Evolutionary conservation across 1,140 invertebrate species (phyloP).

Genomic region (Scaptomyza hsui): DNA sequence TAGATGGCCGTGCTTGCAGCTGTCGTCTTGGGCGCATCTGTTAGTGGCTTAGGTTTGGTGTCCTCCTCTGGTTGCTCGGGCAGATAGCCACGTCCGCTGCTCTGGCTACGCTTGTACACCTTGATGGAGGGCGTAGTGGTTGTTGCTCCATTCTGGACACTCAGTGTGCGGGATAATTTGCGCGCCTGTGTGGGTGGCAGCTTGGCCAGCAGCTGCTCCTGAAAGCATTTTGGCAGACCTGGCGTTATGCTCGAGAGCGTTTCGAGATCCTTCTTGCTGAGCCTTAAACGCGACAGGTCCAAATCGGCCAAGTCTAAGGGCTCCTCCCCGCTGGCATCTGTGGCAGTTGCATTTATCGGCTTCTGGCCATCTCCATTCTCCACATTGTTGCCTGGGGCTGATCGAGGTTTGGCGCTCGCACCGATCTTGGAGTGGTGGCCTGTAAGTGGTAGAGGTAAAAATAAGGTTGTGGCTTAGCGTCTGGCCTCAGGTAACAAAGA

Average conservation of each 20-base stretch:
- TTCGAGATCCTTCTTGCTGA: constrained; percentile 87
- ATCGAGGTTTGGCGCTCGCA: constrained; percentile 32
- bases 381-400: constrained; percentile 48
- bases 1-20: constrained; percentile 64
- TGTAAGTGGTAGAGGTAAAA: constrained; percentile 43
- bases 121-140: constrained; percentile 35
- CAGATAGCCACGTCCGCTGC: constrained; percentile 65
- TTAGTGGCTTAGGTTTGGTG: constrained; percentile 28
- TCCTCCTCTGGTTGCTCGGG: constrained; percentile 45
- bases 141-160: constrained; percentile 83
- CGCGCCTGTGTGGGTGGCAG: constrained; percentile 87
- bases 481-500: neutral
- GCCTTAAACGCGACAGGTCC: constrained; percentile 87
- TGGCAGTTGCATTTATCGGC: neutral
- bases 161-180: constrained; percentile 87
- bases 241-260: constrained; percentile 88
- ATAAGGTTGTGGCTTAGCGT: neutral
- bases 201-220: constrained; percentile 87
- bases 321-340: constrained; percentile 66
- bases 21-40: constrained; percentile 65
- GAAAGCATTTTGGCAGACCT: constrained; percentile 87
- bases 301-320: constrained; percentile 87
- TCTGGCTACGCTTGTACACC: constrained; percentile 80
- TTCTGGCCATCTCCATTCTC: constrained; percentile 30
- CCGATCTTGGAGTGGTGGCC: constrained; percentile 47